Conservation (phyloP, 1,140 invertebrate genomes). For the Trichonephila inaurata region DNA sequence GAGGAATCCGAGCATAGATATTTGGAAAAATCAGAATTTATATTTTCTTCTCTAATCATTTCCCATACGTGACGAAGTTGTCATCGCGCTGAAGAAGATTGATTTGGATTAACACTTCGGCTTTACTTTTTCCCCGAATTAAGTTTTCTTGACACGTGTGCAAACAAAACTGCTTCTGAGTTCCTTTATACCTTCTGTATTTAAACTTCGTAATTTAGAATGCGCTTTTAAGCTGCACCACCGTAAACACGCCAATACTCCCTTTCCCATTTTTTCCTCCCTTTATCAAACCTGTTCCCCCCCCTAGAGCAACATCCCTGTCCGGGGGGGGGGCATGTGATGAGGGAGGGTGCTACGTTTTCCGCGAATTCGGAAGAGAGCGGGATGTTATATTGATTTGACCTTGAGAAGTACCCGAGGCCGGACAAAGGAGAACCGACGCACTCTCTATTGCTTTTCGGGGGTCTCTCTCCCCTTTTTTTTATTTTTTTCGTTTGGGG, state of each 20-base stretch:
- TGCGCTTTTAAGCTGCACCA: neutral
- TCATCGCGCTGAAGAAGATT: neutral
- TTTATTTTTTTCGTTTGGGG: constrained; percentile 10
- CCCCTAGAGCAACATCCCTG: neutral
- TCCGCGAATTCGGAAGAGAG: constrained; percentile 51
- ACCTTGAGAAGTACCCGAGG: constrained; percentile 43
- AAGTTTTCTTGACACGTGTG: neutral
- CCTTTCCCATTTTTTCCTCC: neutral
- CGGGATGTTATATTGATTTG: constrained; percentile 48
- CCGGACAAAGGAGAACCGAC: constrained; percentile 6
- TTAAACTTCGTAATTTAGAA: neutral
- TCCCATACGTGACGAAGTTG: neutral
- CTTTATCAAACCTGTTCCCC: neutral
- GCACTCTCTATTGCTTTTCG: neutral
- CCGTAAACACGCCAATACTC: neutral
- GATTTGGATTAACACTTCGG: neutral
- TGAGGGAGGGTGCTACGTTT: neutral
- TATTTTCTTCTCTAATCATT: neutral
- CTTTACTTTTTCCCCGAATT: neutral
- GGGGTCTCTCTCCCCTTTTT: neutral
- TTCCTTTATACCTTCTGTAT: neutral
- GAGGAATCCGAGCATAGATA: too few relatives aligned
- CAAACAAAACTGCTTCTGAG: neutral
- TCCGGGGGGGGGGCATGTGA: neutral
- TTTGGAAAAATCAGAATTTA: neutral